Evolutionary conservation across 2,797 vertebrate genomes (phyloP).

Genomic region (Falco rusticolus): DNA sequence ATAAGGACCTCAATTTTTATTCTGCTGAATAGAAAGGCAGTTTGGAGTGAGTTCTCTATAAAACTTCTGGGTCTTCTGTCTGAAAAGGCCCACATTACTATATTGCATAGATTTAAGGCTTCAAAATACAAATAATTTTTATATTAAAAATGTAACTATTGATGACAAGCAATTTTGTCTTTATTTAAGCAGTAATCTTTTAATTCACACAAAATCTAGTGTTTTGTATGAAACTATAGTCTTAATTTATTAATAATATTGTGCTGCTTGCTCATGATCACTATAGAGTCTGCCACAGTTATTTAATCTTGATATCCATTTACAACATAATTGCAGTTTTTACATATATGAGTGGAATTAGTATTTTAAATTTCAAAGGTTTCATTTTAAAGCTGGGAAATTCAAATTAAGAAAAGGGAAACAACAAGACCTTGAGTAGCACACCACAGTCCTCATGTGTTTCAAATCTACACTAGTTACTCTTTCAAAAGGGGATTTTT

Average conservation of each 20-base stretch:
- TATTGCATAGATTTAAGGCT: neutral
- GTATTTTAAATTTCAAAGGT: slow-evolving; percentile 18
- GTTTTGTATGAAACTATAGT: neutral
- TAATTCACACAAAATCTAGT: neutral
- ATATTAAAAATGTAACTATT: neutral
- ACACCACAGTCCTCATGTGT: neutral
- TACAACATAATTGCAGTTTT: neutral
- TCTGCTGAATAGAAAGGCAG: neutral
- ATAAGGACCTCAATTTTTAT: slow-evolving; percentile 7
- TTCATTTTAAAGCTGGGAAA: slow-evolving; percentile 41
- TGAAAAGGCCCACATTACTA: neutral
- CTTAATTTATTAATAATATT: slow-evolving; percentile 11
- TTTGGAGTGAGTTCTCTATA: neutral
- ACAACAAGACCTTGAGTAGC: neutral
- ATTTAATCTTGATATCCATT: neutral
- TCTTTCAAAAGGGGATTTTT: slow-evolving; percentile 2
- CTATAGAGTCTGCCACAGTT: neutral
- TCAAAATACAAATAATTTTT: neutral
- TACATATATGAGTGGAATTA: slow-evolving; percentile 5
- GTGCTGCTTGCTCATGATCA: neutral
- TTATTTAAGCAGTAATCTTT: neutral
- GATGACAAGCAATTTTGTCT: neutral
- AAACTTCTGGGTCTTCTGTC: neutral
- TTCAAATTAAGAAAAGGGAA: slow-evolving; percentile 16
- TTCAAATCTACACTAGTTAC: neutral